Evolutionary conservation across 2,888 invertebrate genomes (phyloP).

Genomic region (Diarsia dahlii): DNA sequence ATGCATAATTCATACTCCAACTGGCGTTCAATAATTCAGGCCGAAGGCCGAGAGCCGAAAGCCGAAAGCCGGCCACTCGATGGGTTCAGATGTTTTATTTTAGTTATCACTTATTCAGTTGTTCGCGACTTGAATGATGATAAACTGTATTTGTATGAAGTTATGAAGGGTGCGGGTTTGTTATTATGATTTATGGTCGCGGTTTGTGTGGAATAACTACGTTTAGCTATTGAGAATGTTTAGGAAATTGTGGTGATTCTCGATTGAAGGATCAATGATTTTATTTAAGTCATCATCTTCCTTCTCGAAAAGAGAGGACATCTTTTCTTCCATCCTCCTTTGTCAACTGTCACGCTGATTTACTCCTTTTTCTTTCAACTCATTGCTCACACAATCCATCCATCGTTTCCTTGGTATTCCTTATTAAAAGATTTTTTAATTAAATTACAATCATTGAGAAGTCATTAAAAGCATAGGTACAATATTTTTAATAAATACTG

Average conservation of each 20-base stretch:
- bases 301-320: too few species aligned
- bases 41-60: constrained; percentile 57
- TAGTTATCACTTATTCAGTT: constrained; percentile 67
- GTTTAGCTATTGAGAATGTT: background rate
- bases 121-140: constrained; percentile 63
- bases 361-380: too few species aligned
- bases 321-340: too few species aligned
- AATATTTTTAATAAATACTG: too few species aligned
- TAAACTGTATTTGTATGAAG: constrained; percentile 58
- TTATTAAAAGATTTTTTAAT: background rate
- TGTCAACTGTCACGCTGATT: too few species aligned
- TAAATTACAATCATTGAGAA: background rate
- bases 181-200: constrained; percentile 53
- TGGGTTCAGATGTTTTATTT: constrained; percentile 68
- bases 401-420: too few species aligned
- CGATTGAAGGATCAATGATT: background rate
- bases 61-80: constrained; percentile 60
- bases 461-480: background rate
- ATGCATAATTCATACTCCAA: constrained; percentile 68
- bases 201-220: constrained; percentile 47
- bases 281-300: too few species aligned
- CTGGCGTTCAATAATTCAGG: constrained; percentile 68
- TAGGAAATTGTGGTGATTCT: background rate
- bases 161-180: constrained; percentile 52
- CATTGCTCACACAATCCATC: too few species aligned